Evolutionary conservation across 2,888 invertebrate genomes (phyloP).

Genomic region (Vandiemenella viatica): DNA sequence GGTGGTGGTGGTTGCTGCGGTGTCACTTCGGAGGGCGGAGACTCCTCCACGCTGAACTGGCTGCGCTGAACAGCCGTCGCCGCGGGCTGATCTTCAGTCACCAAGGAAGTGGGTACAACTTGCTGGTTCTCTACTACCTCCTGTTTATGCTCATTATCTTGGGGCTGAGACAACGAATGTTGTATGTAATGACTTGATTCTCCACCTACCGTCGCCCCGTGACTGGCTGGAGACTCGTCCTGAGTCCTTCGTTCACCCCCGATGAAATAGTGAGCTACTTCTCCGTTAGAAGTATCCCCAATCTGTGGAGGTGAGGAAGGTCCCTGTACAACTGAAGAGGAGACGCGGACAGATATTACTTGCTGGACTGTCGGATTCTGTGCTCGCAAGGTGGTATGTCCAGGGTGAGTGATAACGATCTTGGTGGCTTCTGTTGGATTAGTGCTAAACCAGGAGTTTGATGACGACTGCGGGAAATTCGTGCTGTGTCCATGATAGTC

Average conservation of each 20-base stretch:
- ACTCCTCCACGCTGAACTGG: conserved; percentile 20
- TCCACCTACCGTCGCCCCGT: neutral
- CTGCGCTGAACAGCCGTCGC: conserved; percentile 18
- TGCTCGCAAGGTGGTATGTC: neutral
- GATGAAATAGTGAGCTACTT: neutral
- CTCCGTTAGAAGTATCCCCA: neutral
- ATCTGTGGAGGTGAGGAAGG: conserved; percentile 1
- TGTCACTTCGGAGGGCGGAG: conserved; percentile 10
- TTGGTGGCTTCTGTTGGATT: neutral
- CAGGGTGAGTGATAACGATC: neutral
- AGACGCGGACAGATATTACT: conserved; percentile 36
- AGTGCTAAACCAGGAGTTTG: neutral
- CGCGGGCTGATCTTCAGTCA: conserved; percentile 14
- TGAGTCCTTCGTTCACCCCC: neutral
- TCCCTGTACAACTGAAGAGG: conserved; percentile 28
- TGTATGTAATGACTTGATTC: too few relatives aligned
- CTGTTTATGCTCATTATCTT: neutral
- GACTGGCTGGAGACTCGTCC: neutral
- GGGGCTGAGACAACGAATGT: neutral
- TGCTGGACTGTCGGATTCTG: conserved; percentile 14
- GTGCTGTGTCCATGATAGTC: neutral
- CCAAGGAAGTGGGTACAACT: conserved; percentile 8
- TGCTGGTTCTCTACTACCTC: neutral
- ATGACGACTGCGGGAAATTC: neutral
- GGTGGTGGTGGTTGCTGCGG: neutral